Evolutionary conservation across 2,888 invertebrate genomes (phyloP), one percentile per base, ranked within the genome.

Genomic region (Syrista parreyssii): DNA sequence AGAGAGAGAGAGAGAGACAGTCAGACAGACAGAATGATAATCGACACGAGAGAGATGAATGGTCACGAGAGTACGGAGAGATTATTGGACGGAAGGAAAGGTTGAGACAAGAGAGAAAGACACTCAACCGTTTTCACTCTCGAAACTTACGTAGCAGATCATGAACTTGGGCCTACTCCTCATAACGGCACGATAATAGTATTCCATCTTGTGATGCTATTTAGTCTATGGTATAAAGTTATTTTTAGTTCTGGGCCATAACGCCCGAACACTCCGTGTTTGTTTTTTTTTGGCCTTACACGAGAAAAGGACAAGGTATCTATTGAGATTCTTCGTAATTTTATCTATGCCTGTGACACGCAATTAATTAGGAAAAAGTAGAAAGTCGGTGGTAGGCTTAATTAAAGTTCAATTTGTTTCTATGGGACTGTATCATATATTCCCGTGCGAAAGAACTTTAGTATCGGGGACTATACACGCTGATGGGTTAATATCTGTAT

Each of bases 401-500:
- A 55, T 55, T 55, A 2, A 55, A 55, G 40, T 55, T 55, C 40
- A 55, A 55, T 55, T 55, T 15, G 40, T 55, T 55, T 15, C 23
- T 55, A 55, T 55, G 40, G 40, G 40, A 55, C 40, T 55, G 40
- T 55, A 55, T 55, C 40, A 23, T 55, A 55, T 55, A 55, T 55
- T 55, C 40, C 23, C 82, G 83, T 83, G 84, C 82, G 81, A 83
- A 86, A 84, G 84, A 86, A 86, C 86, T 86, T 86, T 85, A 80
- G 81, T 85, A 86, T 87, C 85, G 83, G 85, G 85, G 86, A 83
- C 83, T 86, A 77, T 74, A 73, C 76, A 83, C 84, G 86, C 84
- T 90, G 91, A 90, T 90, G 87, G 87, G 85, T 90, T 91, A 91
- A 91, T 89, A 89, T 89, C 87, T 88, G 90, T 91, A 91, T 91